Evolutionary conservation across 2,888 invertebrate species (phyloP), one percentile per base, ranked within the genome.

Genomic region (Mayetiola destructor): DNA sequence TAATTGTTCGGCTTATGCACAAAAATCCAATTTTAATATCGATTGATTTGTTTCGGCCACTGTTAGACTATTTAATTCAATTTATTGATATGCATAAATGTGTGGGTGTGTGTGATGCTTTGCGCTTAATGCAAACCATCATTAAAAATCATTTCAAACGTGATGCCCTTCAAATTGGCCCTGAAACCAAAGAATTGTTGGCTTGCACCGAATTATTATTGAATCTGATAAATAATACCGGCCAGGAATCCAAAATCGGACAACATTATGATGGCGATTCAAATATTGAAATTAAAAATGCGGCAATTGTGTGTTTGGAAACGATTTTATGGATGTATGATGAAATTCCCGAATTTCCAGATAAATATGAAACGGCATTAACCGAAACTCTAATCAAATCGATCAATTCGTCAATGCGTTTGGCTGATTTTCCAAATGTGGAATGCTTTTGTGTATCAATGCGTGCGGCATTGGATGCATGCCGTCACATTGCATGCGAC

Each of bases 1-100:
- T 82, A 58, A 69, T 81, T 29, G 74, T 73, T 58, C 77, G 75
- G 61, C 68, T 82, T 18, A 61, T 80, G 37, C 75, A 72, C 12
- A 75, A 75, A 64, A 80, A 80, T 65, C 77, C 75, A 63, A 65
- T 80, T 21, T 67, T 69, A 59, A 68, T 76, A 61, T 66, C 66
- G 14, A 58, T 62, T 35, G 69, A 70, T 39, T 67, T 67, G 37
- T 62, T 76, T 3, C 64, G 63, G 55, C 71, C 69, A 65, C 69
- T 73, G 1, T 63, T 76, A 16, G 65, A 66, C 8, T 77, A 77
- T 77, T 72, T 75, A 57, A 64, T 75, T 40, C 68, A 73, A 56
- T 75, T 75, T 59, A 61, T 76, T 23, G 71, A 67, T 39, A 69
- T 61, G 9, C 62, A 61, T 48, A 62, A 59, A 20, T 42, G 59